Evolutionary conservation across 2,797 vertebrate genomes (phyloP).

Genomic region (Silurus aristotelis): DNA sequence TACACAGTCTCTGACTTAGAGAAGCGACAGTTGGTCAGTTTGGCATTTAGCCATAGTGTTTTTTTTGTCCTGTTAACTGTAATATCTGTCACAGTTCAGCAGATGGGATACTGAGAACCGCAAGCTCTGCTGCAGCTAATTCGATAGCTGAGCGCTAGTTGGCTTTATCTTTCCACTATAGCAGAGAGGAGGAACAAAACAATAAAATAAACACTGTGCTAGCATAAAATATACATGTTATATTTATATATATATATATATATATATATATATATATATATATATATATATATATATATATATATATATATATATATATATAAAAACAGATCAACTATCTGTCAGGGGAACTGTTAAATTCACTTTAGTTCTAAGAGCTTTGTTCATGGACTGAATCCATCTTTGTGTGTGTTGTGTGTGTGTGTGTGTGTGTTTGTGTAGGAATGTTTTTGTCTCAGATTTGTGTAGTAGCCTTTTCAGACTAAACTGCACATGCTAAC

Average conservation of each 20-base stretch:
- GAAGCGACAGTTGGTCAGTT: conserved; percentile 25
- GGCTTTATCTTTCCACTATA: conserved; percentile 36
- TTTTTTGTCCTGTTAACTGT: conserved; percentile 44
- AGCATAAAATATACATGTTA: not conserved
- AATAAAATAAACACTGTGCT: not conserved
- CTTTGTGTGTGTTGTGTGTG: not conserved
- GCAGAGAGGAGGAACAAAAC: not conserved
- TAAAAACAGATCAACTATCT: not conserved
- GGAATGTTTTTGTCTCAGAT: not conserved
- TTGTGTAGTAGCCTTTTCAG: not conserved
- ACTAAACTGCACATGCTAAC: not conserved
- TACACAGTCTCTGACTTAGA: not conserved
- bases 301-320: too few relatives aligned
- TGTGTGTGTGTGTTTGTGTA: too few relatives aligned
- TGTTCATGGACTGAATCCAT: conserved; percentile 1
- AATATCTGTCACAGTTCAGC: conserved; percentile 36
- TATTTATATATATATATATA: not conserved
- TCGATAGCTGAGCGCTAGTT: conserved; percentile 9
- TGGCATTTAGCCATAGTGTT: conserved; percentile 6
- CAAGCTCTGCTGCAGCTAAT: conserved; percentile 20
- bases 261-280: too few relatives aligned
- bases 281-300: too few relatives aligned
- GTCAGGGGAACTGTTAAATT: not conserved
- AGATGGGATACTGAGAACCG: not conserved
- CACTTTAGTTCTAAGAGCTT: not conserved